These are phyloP conservation scores for Dascillus cervinus DNA, from an alignment of 2,888 invertebrate species.

Conservation along the genomic window DNA sequence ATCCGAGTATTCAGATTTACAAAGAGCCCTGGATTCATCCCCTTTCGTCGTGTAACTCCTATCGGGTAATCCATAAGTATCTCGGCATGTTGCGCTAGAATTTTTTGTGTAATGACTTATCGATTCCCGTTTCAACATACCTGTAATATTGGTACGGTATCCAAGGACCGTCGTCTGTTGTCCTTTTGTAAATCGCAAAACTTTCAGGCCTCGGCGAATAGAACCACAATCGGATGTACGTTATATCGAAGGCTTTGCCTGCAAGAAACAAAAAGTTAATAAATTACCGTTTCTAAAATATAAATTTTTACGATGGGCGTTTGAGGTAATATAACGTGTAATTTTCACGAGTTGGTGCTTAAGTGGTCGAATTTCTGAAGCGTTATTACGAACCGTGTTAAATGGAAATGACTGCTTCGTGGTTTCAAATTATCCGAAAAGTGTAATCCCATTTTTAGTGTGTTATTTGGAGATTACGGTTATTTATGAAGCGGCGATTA, in stretches of 20 bases:
- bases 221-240: slow-evolving; percentile 90
- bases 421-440: too few species aligned
- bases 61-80: slow-evolving; percentile 82
- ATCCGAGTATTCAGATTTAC: slow-evolving; percentile 96
- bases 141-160: slow-evolving; percentile 87
- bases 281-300: too few species aligned
- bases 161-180: slow-evolving; percentile 71
- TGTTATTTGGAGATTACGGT: too few species aligned
- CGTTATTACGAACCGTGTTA: too few species aligned
- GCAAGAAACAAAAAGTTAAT: slow-evolving; percentile 38
- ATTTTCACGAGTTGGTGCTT: too few species aligned
- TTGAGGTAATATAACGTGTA: too few species aligned
- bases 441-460: too few species aligned
- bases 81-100: slow-evolving; percentile 80
- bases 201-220: slow-evolving; percentile 95
- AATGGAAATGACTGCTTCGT: too few species aligned
- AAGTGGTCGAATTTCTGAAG: too few species aligned
- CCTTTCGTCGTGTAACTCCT: slow-evolving; percentile 60
- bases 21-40: slow-evolving; percentile 88
- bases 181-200: slow-evolving; percentile 90
- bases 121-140: slow-evolving; percentile 35
- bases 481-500: too few species aligned
- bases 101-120: too few species aligned
- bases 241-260: slow-evolving; percentile 97
- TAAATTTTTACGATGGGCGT: too few species aligned